A percentile compares a stretch with the other conserved stretches of the same genome.
These are phyloP conservation scores for Onychomys torridus DNA, from an alignment of 2,797 vertebrate genomes.

Conservation along the genomic window DNA sequence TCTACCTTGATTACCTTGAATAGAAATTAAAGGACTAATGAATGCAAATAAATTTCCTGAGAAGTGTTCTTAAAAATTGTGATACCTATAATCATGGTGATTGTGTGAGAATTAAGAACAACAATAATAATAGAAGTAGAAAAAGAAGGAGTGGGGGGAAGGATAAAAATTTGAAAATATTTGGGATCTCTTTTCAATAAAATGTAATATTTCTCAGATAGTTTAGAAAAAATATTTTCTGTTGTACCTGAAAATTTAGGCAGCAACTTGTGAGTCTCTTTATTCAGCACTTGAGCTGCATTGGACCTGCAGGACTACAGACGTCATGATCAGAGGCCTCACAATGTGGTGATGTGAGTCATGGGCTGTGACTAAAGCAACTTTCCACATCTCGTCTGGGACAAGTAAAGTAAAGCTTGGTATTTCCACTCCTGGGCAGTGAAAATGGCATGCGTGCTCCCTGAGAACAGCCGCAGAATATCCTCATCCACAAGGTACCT, in stretches of 20 bases:
- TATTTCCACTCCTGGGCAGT: slow-evolving; percentile 50
- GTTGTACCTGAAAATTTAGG: neutral
- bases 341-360: neutral
- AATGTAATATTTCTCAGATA: neutral
- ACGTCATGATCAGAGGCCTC: neutral
- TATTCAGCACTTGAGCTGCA: neutral
- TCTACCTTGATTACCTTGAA: neutral
- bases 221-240: neutral
- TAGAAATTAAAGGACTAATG: neutral
- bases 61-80: neutral
- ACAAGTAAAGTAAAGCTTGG: slow-evolving; percentile 20
- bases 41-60: neutral
- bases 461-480: slow-evolving; percentile 45
- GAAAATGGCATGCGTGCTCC: neutral
- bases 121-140: neutral
- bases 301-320: neutral
- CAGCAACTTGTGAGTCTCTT: neutral
- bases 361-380: slow-evolving; percentile 40
- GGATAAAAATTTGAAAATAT: slow-evolving; percentile 1
- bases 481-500: slow-evolving; percentile 43
- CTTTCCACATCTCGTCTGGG: slow-evolving; percentile 57
- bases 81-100: neutral
- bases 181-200: neutral
- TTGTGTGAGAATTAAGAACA: neutral
- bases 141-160: neutral